Base-by-base conservation (phyloP, 2,888 invertebrate species). In the Drosophila neonasuta region DNA sequence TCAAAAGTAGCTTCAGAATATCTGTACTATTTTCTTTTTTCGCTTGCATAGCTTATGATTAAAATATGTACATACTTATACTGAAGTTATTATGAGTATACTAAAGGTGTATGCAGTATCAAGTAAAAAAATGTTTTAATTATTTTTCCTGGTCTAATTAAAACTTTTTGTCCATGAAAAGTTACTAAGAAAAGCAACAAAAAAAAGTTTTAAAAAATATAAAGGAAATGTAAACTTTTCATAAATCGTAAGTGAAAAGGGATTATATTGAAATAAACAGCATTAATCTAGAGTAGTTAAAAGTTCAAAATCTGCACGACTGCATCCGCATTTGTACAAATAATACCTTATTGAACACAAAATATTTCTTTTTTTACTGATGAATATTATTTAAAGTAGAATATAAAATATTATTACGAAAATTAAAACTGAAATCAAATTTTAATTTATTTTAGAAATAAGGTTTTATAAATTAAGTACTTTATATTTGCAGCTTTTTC, bases 71-170 rank as follows among this genome's bases (percentile, higher is more conserved):
- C 3, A 10, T 32, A 32, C 3, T 3, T 32, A 32, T 32, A 32
- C 10, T 58, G 65, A 72, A 69, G 57, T 62, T 65, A 44, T 20
- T 51, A 63, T 50, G 17, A n/a, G 24, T 17, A 46, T 17, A 46
- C 13, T 61, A 44, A 62, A 67, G 70, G 58, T 66, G 56, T n/a
- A 13, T 13, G 13, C 5, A 32, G 15, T 11, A 10, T 9, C 39
- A 46, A 63, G 54, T 61, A 58, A 46, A 44, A 51, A 58, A 45
- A 55, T 57, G 44, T 70, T 81, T 79, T 79, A 81, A 81, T 81
- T 84, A 81, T 64, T 69, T 68, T 68, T 52, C 74, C 56, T 65
- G 11, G 46, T 32, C 39, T 60, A 77, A 62, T 39, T 50, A 41
- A 62, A 70, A 83, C 48, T 68, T 69, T 39, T 44, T 55, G 59